Percentiles rank a stretch among this genome's conserved stretches.
These are phyloP conservation scores for Datnioides undecimradiatus DNA, from an alignment of 2,113 vertebrate genomes.

Conservation along the genomic window DNA sequence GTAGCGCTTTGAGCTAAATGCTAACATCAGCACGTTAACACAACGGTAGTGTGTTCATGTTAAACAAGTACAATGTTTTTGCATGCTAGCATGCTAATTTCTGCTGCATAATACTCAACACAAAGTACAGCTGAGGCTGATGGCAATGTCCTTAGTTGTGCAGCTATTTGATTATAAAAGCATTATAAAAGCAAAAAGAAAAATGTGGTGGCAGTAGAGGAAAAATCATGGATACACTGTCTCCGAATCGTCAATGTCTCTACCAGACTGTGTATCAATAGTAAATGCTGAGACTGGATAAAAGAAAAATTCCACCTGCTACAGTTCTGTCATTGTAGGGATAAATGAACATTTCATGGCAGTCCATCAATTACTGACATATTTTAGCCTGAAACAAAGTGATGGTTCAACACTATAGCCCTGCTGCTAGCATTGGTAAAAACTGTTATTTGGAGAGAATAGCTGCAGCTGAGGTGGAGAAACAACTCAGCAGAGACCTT, in stretches of 20 bases:
- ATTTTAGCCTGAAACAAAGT: background rate
- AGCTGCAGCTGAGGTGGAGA: conserved; percentile 2
- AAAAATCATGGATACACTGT: background rate
- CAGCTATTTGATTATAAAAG: background rate
- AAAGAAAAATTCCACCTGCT: background rate
- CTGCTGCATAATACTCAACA: background rate
- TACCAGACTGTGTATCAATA: background rate
- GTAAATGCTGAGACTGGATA: background rate
- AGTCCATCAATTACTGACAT: background rate
- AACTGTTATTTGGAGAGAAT: background rate
- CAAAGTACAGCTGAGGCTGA: background rate
- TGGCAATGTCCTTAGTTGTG: background rate
- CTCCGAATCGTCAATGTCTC: background rate
- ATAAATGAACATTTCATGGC: background rate
- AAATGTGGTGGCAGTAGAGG: background rate
- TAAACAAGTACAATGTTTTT: too few species aligned
- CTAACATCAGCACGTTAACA: background rate
- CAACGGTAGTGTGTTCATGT: too few species aligned
- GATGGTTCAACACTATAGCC: background rate
- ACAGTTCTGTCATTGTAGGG: background rate
- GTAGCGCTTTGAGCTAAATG: background rate
- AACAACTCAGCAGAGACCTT: background rate
- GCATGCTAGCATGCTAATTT: too few species aligned
- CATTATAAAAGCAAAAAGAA: too few species aligned
- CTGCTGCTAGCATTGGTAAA: background rate